These are phyloP conservation scores for Gephyroberyx darwinii DNA, from an alignment of 2,797 vertebrate species.

Conservation along the genomic window DNA sequence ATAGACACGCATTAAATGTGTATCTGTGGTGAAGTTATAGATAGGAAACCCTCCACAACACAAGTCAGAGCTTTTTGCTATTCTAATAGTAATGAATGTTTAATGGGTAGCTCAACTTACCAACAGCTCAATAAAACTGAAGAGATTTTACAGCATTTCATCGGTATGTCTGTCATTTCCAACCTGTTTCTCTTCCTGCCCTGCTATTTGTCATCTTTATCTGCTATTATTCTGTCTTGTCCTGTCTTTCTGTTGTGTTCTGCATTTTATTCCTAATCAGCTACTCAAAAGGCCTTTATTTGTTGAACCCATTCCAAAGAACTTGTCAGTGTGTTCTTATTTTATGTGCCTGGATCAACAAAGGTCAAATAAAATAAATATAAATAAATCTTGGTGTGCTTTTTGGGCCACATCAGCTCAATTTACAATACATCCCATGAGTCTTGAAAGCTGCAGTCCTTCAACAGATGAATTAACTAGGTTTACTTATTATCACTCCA, in stretches of 20 bases:
- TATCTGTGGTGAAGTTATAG: too few relatives aligned
- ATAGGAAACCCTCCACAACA: too few relatives aligned
- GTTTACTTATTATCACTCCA: neutral
- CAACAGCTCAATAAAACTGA: too few relatives aligned
- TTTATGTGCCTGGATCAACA: slow-evolving; percentile 33
- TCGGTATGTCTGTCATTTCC: neutral
- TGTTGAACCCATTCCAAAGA: slow-evolving; percentile 13
- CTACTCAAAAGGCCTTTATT: slow-evolving; percentile 21
- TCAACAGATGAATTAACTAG: neutral
- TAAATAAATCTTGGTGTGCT: slow-evolving; percentile 20
- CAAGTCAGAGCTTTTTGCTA: too few relatives aligned
- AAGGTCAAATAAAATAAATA: slow-evolving; percentile 36
- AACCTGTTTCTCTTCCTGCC: neutral
- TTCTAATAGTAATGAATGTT: too few relatives aligned
- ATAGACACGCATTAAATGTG: too few relatives aligned
- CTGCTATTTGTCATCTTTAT: neutral
- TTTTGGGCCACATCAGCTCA: slow-evolving; percentile 11
- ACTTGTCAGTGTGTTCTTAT: slow-evolving; percentile 27
- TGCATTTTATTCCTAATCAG: slow-evolving; percentile 20
- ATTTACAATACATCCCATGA: slow-evolving; percentile 15
- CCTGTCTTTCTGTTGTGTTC: slow-evolving; percentile 2
- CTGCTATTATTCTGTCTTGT: slow-evolving; percentile 19
- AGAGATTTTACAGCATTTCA: slow-evolving; percentile 2
- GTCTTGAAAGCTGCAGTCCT: neutral
- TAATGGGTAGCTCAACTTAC: too few relatives aligned